Conservation (phyloP, 1,140 invertebrate species). For the Drosophila busckii region DNA sequence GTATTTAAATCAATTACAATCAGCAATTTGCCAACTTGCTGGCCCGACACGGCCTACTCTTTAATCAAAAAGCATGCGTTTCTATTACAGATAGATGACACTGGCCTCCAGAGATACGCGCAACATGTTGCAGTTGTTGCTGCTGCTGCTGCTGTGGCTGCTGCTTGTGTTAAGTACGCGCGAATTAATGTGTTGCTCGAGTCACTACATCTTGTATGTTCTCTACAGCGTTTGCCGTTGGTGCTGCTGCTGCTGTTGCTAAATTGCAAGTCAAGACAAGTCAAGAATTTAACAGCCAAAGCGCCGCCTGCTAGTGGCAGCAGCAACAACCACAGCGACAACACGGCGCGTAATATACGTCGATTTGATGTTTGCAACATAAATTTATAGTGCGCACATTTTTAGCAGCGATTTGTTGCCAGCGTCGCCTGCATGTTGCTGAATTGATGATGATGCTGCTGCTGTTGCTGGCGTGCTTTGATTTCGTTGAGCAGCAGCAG, state of each 20-base stretch:
- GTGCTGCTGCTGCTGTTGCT: constrained; percentile 10
- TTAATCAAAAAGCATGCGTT: constrained; percentile 70
- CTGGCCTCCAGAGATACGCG: constrained; percentile 17
- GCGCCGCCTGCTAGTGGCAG: constrained; percentile 52
- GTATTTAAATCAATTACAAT: constrained; percentile 77
- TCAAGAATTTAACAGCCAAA: constrained; percentile 75
- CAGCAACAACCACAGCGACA: constrained; percentile 35
- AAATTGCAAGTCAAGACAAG: constrained; percentile 43
- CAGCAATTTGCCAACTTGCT: constrained; percentile 57
- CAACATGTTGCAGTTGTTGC: neutral
- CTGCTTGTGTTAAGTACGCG: constrained; percentile 65
- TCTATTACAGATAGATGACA: constrained; percentile 74
- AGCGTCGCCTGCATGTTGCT: constrained; percentile 49
- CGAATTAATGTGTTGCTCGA: constrained; percentile 71
- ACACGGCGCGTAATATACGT: constrained; percentile 71
- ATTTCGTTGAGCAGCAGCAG: constrained; percentile 64
- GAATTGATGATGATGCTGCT: constrained; percentile 46
- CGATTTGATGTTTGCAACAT: constrained; percentile 74
- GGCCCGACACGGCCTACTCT: constrained; percentile 1
- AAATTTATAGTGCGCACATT: constrained; percentile 72
- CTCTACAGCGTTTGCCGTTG: constrained; percentile 28
- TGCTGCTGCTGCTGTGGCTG: constrained; percentile 2
- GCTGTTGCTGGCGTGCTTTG: constrained; percentile 58
- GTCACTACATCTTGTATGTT: constrained; percentile 65
- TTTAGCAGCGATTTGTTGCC: constrained; percentile 63